Conservation (phyloP, 1,140 invertebrate genomes). For the Scaptomyza hsui region DNA sequence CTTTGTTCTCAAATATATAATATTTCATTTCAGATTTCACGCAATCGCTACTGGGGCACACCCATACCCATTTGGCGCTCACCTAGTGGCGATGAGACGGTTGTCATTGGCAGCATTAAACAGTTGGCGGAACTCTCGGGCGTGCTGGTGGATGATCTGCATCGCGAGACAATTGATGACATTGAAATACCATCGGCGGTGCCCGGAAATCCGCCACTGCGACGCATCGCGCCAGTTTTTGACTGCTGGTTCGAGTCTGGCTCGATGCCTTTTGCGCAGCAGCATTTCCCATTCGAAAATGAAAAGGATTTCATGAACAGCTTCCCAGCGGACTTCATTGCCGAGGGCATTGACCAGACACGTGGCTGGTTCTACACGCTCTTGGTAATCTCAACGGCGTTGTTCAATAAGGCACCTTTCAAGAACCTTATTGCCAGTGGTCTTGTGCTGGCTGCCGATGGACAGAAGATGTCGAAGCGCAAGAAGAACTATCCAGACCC, state of each 20-base stretch:
- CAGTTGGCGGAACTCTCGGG: conserved; percentile 95
- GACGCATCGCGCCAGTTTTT: conserved; percentile 97
- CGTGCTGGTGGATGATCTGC: conserved; percentile 93
- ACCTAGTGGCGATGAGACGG: conserved; percentile 95
- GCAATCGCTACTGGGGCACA: conserved; percentile 99
- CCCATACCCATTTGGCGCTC: conserved; percentile 99
- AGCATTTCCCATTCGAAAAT: conserved; percentile 98
- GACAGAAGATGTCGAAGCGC: conserved; percentile 99
- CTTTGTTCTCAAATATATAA: not conserved
- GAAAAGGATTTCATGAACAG: conserved; percentile 95
- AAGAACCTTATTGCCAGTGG: conserved; percentile 99
- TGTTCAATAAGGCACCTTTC: conserved; percentile 99
- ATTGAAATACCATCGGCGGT: conserved; percentile 96
- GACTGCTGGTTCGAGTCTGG: conserved; percentile 99
- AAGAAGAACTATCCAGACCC: conserved; percentile 99
- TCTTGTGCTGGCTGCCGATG: conserved; percentile 96
- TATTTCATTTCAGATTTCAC: conserved; percentile 85
- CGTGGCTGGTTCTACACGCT: conserved; percentile 99
- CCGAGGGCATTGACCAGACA: conserved; percentile 99
- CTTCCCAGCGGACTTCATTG: conserved; percentile 99
- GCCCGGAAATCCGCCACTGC: conserved; percentile 92
- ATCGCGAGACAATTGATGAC: conserved; percentile 97
- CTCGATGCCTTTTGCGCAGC: conserved; percentile 99
- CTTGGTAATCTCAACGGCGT: conserved; percentile 96
- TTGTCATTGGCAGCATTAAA: conserved; percentile 97